Percentiles rank a stretch among this genome's conserved stretches.
phyloP scores from a whole-genome alignment of 2,797 vertebrate genomes.

The Xerus rutilus region DNA sequence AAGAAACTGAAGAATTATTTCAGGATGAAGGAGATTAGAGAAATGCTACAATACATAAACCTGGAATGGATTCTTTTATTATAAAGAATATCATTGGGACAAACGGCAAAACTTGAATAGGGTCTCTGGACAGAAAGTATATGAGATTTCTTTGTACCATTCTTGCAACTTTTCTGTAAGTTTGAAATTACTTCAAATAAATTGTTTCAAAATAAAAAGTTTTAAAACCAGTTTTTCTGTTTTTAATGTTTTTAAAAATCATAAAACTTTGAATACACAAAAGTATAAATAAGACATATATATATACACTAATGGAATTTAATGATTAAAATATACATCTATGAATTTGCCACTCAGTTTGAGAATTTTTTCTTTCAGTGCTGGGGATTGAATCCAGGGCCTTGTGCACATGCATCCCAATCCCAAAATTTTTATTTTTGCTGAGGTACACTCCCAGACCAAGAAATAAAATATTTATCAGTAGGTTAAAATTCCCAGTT shows the following conservation, averaged over 20 bases:
- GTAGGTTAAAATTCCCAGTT: constrained; percentile 51
- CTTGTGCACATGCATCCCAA: too few species aligned
- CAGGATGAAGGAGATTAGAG: neutral
- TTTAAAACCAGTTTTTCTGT: neutral
- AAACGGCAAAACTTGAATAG: constrained; percentile 6
- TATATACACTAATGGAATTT: neutral
- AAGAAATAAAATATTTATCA: constrained; percentile 40
- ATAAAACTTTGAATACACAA: neutral
- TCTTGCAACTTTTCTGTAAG: constrained; percentile 31
- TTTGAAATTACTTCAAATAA: constrained; percentile 44
- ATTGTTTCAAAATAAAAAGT: constrained; percentile 33
- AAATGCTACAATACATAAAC: neutral
- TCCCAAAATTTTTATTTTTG: too few species aligned
- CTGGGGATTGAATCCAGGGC: too few species aligned
- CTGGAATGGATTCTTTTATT: neutral
- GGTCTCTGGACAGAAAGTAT: neutral
- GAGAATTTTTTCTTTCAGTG: neutral
- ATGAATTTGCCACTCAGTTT: neutral
- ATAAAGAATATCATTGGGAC: neutral
- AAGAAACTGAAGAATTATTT: constrained; percentile 2
- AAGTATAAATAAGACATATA: neutral
- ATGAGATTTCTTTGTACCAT: neutral
- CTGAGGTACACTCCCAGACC: too few species aligned
- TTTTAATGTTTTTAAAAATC: neutral
- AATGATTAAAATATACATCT: constrained; percentile 15